Base-by-base conservation (phyloP, 2,113 vertebrate genomes). In the Hemibagrus wyckioides region DNA sequence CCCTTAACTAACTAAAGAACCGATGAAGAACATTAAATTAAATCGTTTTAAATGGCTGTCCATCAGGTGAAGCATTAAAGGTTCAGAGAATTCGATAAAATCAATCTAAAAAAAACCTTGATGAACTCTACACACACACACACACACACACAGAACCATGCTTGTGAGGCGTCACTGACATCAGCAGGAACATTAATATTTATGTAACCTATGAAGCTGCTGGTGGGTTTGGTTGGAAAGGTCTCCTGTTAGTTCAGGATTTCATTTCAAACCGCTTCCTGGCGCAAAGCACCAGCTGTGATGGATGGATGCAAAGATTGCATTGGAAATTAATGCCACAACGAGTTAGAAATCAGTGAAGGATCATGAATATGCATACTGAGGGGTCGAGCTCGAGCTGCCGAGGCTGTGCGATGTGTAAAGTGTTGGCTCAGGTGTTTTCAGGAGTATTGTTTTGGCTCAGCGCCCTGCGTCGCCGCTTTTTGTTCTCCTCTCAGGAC, bases 141-240 rank as follows among this genome's bases (percentile, higher is more conserved):
- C 33, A 23, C 33, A 71, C 33, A 73, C 33, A 73, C 36, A 73
- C 19, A 41, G 30, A 63, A 44, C 36, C 9, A 13, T 56, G 79
- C 63, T 76, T 61, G n/a, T 21, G 54, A 76, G 33, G 79, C 57
- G 54, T 82, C 71, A 71, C 44, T 79, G 84, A 67, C 77, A 82
- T 83, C 81, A 50, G 69, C 71, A 79, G 89, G 59, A 54, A 30
- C 52, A 82, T 85, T 87, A 61, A 88, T 88, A 88, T 87, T 85
- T 63, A 85, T 89, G 81, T 85, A 69, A 77, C 75, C 73, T 82
- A 63, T 85, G 63, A 85, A 56, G 75, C 33, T 77, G 23, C 52
- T 57, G 33, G 50, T 79, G 44, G n/a, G 57, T 48, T 83, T 80
- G 85, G 63, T 30, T 82, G 44, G 54, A 85, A 82, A 84, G 52